Evolutionary conservation across 1,140 invertebrate species (phyloP), one percentile per base, ranked within the genome.

Genomic region (Aphelenchoides besseyi): DNA sequence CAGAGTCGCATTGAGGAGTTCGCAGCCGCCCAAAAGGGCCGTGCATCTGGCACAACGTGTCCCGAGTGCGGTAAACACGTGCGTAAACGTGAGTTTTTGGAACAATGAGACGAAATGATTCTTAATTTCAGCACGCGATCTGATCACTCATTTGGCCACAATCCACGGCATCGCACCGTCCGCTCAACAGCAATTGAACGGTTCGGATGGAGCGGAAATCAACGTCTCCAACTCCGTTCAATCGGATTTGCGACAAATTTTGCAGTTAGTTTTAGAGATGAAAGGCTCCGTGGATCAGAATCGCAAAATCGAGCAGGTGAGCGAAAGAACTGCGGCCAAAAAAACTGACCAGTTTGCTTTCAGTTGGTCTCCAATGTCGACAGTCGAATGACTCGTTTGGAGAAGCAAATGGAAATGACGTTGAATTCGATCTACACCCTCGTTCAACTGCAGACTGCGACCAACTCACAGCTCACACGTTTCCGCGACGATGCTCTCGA

Each of bases 361-460:
- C 70, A 83, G 76, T 61, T 74, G 33, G 41, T 84, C 1, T 69
- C 29, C 1, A 55, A 37, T 0, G 33, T 83, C 2, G 82, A 83
- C 57, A 35, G 66, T 8, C 79, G 82, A 29, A 74, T 83, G 26
- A 73, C 63, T 12, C 48, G 77, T 12, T 62, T 83, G n/a, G 82
- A 83, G 61, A 83, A 83, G 63, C 81, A 84, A 29, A 23, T 83
- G 57, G 82, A 83, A 64, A 83, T 83, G 77, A 81, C 81, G n/a
- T 35, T 83, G 2, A 84, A 83, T 71, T 74, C 68, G 26, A 81
- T 82, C 54, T 82, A 81, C 54, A 84, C 73, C 30, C 59, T 80
- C 2, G 78, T 79, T 2, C 81, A 84, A 63, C 71, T 83, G 16
- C 81, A 83, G 59, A 84, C 81, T 0, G 82, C 79, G 29, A 81